A percentile compares a stretch with the other conserved stretches of the same genome.
phyloP scores from a whole-genome alignment of 2,113 vertebrate species.

The Malaclemys terrapin region DNA sequence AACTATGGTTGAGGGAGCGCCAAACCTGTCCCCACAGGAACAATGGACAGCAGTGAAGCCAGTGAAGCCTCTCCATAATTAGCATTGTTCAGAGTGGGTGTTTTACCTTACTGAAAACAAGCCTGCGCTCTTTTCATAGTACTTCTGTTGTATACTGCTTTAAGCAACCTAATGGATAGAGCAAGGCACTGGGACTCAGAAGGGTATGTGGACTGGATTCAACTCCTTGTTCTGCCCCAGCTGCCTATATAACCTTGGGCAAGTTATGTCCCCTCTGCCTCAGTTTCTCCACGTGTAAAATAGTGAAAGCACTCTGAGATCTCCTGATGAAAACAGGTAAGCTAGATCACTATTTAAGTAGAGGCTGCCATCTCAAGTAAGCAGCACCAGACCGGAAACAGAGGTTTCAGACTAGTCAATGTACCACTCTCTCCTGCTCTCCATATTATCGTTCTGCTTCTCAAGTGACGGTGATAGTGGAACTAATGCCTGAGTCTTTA shows the following conservation, averaged over 20 bases:
- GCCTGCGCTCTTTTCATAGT: not conserved
- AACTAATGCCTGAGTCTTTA: not conserved
- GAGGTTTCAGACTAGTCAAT: not conserved
- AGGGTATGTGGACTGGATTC: not conserved
- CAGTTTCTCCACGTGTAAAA: not conserved
- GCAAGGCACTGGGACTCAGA: not conserved
- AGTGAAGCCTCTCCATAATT: not conserved
- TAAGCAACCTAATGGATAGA: not conserved
- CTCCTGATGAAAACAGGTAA: not conserved
- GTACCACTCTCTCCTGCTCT: not conserved
- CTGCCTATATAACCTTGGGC: not conserved
- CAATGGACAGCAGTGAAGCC: not conserved
- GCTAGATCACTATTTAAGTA: not conserved
- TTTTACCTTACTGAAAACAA: not conserved
- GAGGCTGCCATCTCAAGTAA: not conserved
- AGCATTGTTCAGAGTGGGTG: not conserved
- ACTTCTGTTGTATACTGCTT: not conserved
- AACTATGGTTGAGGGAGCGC: not conserved
- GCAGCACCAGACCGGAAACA: not conserved
- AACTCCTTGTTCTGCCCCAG: not conserved
- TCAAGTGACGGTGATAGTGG: not conserved
- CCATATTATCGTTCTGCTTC: not conserved
- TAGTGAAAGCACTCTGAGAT: not conserved
- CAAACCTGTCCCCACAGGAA: not conserved
- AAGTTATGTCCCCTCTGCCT: not conserved